Evolutionary conservation across 2,888 invertebrate species (phyloP).

Genomic region (Bhutanitis thaidina): DNA sequence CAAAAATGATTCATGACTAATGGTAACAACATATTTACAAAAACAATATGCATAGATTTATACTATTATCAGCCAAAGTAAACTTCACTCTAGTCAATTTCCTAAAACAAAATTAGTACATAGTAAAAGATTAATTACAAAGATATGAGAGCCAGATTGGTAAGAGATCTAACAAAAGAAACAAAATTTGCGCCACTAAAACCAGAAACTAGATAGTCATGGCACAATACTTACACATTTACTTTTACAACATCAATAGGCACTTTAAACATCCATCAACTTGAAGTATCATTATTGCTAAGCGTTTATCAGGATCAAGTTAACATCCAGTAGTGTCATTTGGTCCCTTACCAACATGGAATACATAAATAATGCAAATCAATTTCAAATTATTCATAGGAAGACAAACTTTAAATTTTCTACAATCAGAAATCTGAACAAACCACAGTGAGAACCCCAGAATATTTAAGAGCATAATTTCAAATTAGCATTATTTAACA

Average conservation of each 20-base stretch:
- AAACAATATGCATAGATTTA: slow-evolving; percentile 17
- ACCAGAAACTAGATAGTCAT: slow-evolving; percentile 27
- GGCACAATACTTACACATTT: slow-evolving; percentile 46
- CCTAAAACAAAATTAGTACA: slow-evolving; percentile 7
- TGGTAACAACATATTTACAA: slow-evolving; percentile 55
- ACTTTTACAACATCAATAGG: slow-evolving; percentile 50
- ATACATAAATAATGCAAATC: slow-evolving; percentile 25
- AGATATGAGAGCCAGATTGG: slow-evolving; percentile 47
- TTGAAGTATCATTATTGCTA: slow-evolving; percentile 35
- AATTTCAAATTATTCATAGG: slow-evolving; percentile 22
- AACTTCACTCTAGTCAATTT: not conserved
- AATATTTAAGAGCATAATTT: not conserved
- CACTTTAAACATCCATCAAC: slow-evolving; percentile 45
- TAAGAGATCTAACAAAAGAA: slow-evolving; percentile 43
- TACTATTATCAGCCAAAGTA: slow-evolving; percentile 8
- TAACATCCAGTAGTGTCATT: slow-evolving; percentile 23
- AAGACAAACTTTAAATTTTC: slow-evolving; percentile 31
- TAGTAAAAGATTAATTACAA: slow-evolving; percentile 12
- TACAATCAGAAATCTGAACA: not conserved
- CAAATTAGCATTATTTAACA: too few species aligned
- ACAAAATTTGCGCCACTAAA: slow-evolving; percentile 24
- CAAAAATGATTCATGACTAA: slow-evolving; percentile 26
- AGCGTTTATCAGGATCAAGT: slow-evolving; percentile 23
- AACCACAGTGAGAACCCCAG: slow-evolving; percentile 2
- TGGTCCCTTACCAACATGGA: slow-evolving; percentile 48